Conservation (phyloP, 64 coral and sea anemone genomes). For the Cladopsammia gracilis region DNA sequence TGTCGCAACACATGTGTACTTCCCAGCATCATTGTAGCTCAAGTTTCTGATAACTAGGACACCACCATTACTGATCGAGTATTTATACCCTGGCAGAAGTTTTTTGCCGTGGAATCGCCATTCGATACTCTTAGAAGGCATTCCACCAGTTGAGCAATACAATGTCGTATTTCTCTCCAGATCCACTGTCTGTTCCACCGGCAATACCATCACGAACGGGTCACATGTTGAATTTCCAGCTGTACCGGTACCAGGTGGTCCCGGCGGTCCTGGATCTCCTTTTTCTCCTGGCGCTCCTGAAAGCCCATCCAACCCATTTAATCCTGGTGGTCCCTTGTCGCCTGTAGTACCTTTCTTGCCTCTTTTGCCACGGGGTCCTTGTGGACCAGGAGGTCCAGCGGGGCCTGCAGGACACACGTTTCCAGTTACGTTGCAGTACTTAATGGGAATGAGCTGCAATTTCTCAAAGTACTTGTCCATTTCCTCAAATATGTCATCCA, state of each 20-base stretch:
- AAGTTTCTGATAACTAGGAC: background rate
- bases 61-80: constrained; percentile 28
- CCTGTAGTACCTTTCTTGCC: constrained; percentile 28
- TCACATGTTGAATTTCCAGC: background rate
- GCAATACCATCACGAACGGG: constrained; percentile 23
- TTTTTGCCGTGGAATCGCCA: constrained; percentile 21
- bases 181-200: constrained; percentile 14
- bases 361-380: background rate
- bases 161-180: background rate
- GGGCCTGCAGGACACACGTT: constrained; percentile 2
- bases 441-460: background rate
- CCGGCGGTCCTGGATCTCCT: constrained; percentile 28
- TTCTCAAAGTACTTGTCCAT: background rate
- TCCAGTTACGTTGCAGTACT: constrained; percentile 32
- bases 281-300: background rate
- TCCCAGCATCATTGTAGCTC: constrained; percentile 44
- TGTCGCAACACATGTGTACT: constrained; percentile 33
- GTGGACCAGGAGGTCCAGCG: constrained; percentile 25
- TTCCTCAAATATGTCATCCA: background rate
- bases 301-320: background rate
- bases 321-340: background rate
- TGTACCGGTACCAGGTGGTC: constrained; percentile 17
- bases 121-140: background rate
- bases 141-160: constrained; percentile 22
- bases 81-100: background rate